Conservation (phyloP, 2,888 invertebrate species). For the Pandemis cinnamomeana region DNA sequence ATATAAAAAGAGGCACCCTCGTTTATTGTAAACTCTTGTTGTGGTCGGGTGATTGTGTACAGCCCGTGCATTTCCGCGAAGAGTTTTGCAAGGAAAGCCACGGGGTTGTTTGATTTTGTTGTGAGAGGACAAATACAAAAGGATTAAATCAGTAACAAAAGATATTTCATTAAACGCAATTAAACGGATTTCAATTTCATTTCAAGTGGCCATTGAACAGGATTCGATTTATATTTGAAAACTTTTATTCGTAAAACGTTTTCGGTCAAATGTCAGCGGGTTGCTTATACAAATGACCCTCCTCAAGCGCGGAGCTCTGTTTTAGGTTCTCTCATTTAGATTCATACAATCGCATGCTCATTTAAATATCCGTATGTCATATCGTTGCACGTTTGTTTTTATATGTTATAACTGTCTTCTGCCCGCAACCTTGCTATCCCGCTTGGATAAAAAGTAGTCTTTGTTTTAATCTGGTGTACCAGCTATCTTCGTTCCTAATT, state of each 20-base stretch:
- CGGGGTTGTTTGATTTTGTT: background rate
- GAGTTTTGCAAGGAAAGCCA: background rate
- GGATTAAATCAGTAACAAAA: background rate
- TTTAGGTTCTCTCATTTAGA: background rate
- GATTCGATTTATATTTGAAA: slow-evolving; percentile 28
- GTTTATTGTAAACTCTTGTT: no score
- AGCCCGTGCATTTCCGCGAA: no score
- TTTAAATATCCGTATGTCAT: background rate
- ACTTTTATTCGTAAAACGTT: slow-evolving; percentile 22
- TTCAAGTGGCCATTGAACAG: slow-evolving; percentile 2
- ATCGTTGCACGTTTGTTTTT: background rate
- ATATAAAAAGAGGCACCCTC: no score
- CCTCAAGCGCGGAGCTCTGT: slow-evolving; percentile 2
- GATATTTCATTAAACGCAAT: slow-evolving; percentile 16
- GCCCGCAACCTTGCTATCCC: no score
- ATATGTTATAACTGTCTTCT: no score
- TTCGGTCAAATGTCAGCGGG: slow-evolving; percentile 15
- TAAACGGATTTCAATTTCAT: background rate
- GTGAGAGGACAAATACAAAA: background rate
- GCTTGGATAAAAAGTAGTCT: no score
- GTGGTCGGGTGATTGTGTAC: no score
- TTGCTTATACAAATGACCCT: slow-evolving; percentile 17
- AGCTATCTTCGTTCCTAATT: no score
- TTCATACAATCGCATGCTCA: slow-evolving; percentile 1
- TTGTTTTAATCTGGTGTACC: no score